Evolutionary conservation across 2,888 invertebrate species (phyloP).

Genomic region (Synergus japonicus): DNA sequence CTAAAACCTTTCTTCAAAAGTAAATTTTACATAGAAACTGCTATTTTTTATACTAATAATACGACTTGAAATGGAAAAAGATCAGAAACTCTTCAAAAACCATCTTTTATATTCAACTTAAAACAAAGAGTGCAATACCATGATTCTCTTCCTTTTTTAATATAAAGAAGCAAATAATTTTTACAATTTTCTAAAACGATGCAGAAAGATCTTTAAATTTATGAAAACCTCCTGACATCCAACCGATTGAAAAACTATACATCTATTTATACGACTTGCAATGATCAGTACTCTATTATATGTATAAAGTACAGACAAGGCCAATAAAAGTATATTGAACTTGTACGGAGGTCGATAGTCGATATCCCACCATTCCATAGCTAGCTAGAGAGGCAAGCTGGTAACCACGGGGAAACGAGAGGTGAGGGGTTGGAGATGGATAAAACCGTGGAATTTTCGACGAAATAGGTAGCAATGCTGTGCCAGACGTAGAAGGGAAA

Average conservation of each 20-base stretch:
- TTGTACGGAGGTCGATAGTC: conserved; percentile 35
- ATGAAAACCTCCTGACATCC: neutral
- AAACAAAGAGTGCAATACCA: no score
- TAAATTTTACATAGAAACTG: no score
- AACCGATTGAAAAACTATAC: conserved; percentile 1
- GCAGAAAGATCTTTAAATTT: neutral
- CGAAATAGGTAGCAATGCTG: conserved; percentile 25
- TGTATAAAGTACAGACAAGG: conserved; percentile 28
- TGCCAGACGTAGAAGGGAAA: conserved; percentile 13
- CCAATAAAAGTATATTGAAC: conserved; percentile 38
- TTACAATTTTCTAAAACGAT: neutral
- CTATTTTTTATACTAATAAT: no score
- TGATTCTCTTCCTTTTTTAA: no score
- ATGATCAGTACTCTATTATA: conserved; percentile 28
- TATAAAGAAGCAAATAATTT: no score
- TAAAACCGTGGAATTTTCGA: conserved; percentile 26
- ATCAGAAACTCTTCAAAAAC: no score
- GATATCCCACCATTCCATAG: conserved; percentile 30
- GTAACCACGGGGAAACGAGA: conserved; percentile 20
- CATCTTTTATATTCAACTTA: no score
- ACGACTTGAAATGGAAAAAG: no score
- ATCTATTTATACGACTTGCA: neutral
- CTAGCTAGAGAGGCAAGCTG: conserved; percentile 5
- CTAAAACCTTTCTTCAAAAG: no score
- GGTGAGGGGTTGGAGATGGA: conserved; percentile 12